Conservation (phyloP, 2,888 invertebrate genomes). For the Microctonus aethiopoides region DNA sequence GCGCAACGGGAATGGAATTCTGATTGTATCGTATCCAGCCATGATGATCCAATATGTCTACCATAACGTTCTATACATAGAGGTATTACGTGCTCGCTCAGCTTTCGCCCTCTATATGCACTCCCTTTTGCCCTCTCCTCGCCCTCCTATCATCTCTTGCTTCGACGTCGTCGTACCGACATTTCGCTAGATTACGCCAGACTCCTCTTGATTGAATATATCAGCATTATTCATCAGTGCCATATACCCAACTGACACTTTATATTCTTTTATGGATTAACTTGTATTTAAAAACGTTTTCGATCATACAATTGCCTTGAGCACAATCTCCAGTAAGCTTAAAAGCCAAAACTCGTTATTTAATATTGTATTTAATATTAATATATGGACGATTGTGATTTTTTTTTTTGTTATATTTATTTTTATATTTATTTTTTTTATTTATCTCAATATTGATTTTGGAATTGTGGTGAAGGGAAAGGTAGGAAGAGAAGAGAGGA, state of each 20-base stretch:
- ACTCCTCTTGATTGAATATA: constrained; percentile 56
- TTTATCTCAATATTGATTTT: no score
- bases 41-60: constrained; percentile 59
- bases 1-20: constrained; percentile 53
- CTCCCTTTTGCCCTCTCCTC: constrained; percentile 19
- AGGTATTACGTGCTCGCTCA: constrained; percentile 46
- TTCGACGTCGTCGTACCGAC: constrained; percentile 43
- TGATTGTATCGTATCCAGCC: constrained; percentile 58
- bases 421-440: not conserved
- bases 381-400: no score
- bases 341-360: not conserved
- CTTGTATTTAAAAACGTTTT: constrained; percentile 13
- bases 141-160: constrained; percentile 27
- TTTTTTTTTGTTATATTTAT: constrained; percentile 9
- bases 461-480: not conserved
- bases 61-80: constrained; percentile 48
- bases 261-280: constrained; percentile 26
- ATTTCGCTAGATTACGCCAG: constrained; percentile 55
- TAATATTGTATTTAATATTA: no score
- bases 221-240: constrained; percentile 52
- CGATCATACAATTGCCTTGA: no score
- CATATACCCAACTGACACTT: constrained; percentile 31
- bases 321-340: constrained; percentile 24
- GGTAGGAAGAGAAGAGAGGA: not conserved
- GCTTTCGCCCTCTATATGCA: constrained; percentile 18